Evolutionary conservation across 1,140 invertebrate species (phyloP), one percentile per base, ranked within the genome.

Genomic region (Caenorhabditis tropicalis): DNA sequence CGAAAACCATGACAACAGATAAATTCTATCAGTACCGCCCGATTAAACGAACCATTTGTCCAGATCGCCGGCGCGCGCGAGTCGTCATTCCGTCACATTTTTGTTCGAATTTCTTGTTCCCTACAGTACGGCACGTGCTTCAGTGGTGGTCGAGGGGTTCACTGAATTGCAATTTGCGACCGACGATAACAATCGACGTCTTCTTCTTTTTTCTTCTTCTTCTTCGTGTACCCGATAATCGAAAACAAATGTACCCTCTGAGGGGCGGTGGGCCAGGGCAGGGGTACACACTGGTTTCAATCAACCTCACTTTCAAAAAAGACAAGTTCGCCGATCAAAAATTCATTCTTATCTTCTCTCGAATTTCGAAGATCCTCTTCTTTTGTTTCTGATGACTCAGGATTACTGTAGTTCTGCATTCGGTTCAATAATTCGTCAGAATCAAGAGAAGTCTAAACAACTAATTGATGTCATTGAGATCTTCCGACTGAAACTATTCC

Each of bases 161-260:
- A 74, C 65, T 43, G 29, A 74, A 74, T 74, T 74, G 65, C 65
- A 74, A 36, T 16, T 24, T 9, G 56, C 24, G 56, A 27, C 27
- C 12, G 58, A 65, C 65, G 65, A 74, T 43, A 43, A 43, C 65
- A 43, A 43, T 43, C 65, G 53, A 56, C 53, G 53, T 74, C 36
- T 31, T 74, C 36, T 43, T 36, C 36, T 36, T 65, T 31, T 65
- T 36, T 29, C n/a, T 12, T 60, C 56, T 29, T 46, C 19, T 51
- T 51, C 31, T 65, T 65, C 5, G 33, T 74, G 65, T 74, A 74
- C 65, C 65, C 65, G 65, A 74, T 43, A 74, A 74, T 74, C 33
- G 65, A 74, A 74, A 74, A 74, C 65, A 74, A 65, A 33, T 65
- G 58, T 65, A 74, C 65, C n/a, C n/a, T n/a, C n/a, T n/a, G n/a